phyloP scores from a whole-genome alignment of 2,113 vertebrate species.

The Echinops telfairi region DNA sequence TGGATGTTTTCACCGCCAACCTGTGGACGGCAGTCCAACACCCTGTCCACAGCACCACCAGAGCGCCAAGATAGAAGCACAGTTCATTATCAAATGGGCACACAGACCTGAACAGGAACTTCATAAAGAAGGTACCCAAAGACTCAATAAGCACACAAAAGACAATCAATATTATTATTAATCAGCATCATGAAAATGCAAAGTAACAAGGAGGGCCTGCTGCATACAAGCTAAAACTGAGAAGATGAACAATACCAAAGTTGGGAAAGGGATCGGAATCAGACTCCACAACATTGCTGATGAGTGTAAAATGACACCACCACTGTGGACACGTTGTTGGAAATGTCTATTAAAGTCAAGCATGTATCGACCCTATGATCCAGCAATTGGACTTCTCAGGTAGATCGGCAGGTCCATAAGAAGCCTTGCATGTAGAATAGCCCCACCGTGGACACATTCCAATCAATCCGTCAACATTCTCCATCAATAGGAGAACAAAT shows the following conservation, averaged over 20 bases:
- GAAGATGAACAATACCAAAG: background rate
- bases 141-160: background rate
- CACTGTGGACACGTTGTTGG: background rate
- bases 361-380: background rate
- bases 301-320: background rate
- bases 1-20: too few species aligned
- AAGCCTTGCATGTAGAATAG: background rate
- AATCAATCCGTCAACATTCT: background rate
- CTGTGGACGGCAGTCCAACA: too few species aligned
- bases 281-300: background rate
- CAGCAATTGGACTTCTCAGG: background rate
- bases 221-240: background rate
- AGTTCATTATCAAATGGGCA: background rate
- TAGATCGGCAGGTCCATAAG: background rate
- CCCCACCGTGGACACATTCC: constrained; percentile 21
- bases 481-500: background rate
- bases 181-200: background rate
- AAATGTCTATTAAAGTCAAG: constrained; percentile 17
- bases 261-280: background rate
- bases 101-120: background rate
- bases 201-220: background rate
- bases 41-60: too few species aligned
- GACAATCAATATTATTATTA: background rate
- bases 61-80: background rate
- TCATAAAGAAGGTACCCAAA: background rate